Conservation (phyloP, 2,888 invertebrate genomes). For the Sepiola atlantica region DNA sequence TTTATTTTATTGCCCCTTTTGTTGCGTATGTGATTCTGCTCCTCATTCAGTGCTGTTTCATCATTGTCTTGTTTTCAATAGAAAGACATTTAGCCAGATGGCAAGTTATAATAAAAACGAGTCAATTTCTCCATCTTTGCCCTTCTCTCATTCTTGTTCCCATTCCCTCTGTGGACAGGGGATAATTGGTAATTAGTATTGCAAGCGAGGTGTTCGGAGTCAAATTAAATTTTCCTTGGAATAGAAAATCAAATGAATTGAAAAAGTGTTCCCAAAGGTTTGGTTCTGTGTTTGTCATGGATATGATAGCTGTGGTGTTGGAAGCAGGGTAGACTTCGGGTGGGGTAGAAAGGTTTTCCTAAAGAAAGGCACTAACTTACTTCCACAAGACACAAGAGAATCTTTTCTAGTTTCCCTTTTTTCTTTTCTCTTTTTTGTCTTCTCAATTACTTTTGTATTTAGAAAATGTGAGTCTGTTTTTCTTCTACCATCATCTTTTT, state of each 20-base stretch:
- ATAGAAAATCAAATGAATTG: not conserved
- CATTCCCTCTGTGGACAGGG: not conserved
- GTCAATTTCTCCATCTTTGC: not conserved
- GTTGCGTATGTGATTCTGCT: not conserved
- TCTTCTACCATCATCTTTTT: too few relatives aligned
- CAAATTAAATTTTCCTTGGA: not conserved
- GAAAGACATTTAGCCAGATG: not conserved
- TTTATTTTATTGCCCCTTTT: not conserved
- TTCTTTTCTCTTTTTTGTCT: not conserved
- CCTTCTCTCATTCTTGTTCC: not conserved
- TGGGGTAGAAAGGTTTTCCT: not conserved
- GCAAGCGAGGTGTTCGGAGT: not conserved
- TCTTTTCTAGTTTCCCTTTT: not conserved
- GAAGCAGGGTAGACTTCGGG: not conserved
- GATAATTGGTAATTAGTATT: conserved; percentile 10
- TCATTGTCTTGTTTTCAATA: not conserved
- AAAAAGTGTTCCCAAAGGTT: not conserved
- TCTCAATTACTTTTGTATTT: too few relatives aligned
- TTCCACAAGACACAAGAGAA: not conserved
- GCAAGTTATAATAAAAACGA: not conserved
- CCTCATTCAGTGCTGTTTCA: too few relatives aligned
- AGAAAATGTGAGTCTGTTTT: too few relatives aligned
- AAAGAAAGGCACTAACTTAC: not conserved
- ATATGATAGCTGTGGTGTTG: not conserved
- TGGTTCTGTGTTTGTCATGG: not conserved